Evolutionary conservation across 2,888 invertebrate genomes (phyloP).

Genomic region (Pandemis heparana): DNA sequence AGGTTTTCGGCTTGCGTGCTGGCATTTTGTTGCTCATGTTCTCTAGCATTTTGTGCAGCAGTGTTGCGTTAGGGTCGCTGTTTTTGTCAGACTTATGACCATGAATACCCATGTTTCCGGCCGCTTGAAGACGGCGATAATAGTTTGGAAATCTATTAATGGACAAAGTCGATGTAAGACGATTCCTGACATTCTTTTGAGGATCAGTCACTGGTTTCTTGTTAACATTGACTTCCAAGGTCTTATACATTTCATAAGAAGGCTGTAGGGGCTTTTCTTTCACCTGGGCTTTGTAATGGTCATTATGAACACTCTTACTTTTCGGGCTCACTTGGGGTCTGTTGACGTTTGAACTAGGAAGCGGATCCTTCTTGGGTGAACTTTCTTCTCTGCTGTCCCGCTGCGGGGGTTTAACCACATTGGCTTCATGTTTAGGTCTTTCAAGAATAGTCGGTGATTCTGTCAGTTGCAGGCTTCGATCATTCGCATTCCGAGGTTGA

Average conservation of each 20-base stretch:
- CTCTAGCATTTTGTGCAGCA: constrained; percentile 51
- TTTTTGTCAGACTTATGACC: constrained; percentile 39
- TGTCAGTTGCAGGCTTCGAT: not conserved
- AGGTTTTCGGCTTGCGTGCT: constrained; percentile 48
- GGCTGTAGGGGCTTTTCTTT: not conserved
- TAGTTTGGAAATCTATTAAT: constrained; percentile 44
- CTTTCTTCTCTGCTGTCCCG: constrained; percentile 1
- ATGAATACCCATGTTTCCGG: constrained; percentile 43
- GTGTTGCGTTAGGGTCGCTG: constrained; percentile 47
- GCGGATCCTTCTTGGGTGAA: not conserved
- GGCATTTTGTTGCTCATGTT: constrained; percentile 51
- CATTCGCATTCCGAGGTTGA: not conserved
- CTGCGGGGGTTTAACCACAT: constrained; percentile 30
- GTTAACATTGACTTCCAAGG: not conserved
- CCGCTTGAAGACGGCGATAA: not conserved
- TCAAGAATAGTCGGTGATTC: not conserved
- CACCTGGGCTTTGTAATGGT: not conserved
- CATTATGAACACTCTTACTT: not conserved
- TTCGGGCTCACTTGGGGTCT: not conserved
- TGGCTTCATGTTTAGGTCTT: constrained; percentile 48
- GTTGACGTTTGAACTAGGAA: not conserved
- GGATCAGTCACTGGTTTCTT: not conserved
- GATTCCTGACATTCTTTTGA: constrained; percentile 42
- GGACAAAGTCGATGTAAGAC: constrained; percentile 46
- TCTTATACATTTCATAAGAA: constrained; percentile 12